Evolutionary conservation across 2,113 vertebrate species (phyloP).

Genomic region (Chaetodon trifascialis): DNA sequence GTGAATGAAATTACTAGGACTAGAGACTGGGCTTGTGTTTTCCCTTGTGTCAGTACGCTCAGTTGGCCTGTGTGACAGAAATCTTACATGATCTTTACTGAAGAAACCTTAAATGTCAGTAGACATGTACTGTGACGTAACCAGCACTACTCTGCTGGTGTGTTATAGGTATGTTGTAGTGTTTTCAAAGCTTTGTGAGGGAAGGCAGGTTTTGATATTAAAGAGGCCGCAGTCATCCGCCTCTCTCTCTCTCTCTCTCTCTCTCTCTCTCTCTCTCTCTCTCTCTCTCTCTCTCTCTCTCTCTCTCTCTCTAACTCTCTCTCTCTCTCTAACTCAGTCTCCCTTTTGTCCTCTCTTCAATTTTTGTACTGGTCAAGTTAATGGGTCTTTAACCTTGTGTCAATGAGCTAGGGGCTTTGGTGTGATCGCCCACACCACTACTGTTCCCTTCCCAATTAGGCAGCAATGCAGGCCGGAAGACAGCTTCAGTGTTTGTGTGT

Average conservation of each 20-base stretch:
- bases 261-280: slow-evolving; percentile 6
- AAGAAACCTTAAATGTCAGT: slow-evolving; percentile 3
- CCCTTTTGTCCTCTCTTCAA: slow-evolving; percentile 58
- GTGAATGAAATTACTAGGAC: not conserved
- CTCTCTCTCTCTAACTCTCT: slow-evolving; percentile 1
- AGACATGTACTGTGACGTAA: not conserved
- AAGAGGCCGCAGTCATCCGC: not conserved
- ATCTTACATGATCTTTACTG: not conserved
- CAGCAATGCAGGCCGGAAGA: slow-evolving; percentile 47
- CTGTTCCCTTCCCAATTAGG: slow-evolving; percentile 78
- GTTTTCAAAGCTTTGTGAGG: slow-evolving; percentile 23
- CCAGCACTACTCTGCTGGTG: slow-evolving; percentile 1
- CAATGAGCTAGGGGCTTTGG: slow-evolving; percentile 75
- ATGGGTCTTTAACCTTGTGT: slow-evolving; percentile 83
- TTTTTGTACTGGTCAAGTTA: slow-evolving; percentile 74
- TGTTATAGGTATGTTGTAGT: not conserved
- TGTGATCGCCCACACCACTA: slow-evolving; percentile 63
- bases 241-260: slow-evolving; percentile 16
- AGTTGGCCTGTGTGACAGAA: not conserved
- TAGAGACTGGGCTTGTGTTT: not conserved
- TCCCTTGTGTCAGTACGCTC: not conserved
- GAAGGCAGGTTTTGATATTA: not conserved
- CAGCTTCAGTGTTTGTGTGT: slow-evolving; percentile 24
- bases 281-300: slow-evolving; percentile 20
- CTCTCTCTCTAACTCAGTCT: not conserved